Evolutionary conservation across 2,113 vertebrate species (phyloP), one percentile per base, ranked within the genome.

Genomic region (Gnathonemus longibarbis): DNA sequence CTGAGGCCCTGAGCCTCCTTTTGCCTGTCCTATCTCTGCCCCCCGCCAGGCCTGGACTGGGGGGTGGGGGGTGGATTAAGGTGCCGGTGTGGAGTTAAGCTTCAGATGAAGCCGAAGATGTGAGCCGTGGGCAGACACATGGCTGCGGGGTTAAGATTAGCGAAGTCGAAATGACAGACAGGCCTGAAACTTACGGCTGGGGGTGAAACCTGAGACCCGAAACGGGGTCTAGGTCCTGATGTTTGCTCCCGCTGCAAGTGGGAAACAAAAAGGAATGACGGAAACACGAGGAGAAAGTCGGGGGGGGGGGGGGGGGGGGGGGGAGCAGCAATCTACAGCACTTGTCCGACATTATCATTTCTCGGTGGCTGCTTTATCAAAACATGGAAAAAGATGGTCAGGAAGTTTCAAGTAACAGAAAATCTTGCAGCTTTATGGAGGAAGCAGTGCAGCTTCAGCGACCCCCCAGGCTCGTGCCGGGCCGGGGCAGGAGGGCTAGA

Each of bases 101-200:
- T 92, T 91, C 93, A 94, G 92, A 93, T 91, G 91, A 91, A 93
- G 91, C 91, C 66, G 62, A 91, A 94, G 92, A 94, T 90, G 89
- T 88, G 86, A 93, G 88, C 88, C 91, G 88, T 91, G 80, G 35
- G 58, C 91, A 52, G 21, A 27, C 48, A 58, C 17, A 35, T 42
- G 45, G 66, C 21, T 53, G 19, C 35, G 58, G 31, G 46, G 48
- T 85, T 90, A 87, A 90, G 90, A 83, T 90, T 89, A 90, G 84
- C 42, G 3, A 87, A 87, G 48, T 48, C 5, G 31, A 87, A 17
- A 87, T 27, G 48, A 35, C 17, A n/a, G 49, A 87, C 46, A 48
- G 45, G 46, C 45, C 83, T 27, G 24, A 48, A 85, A 42, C 35
- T 80, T 42, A 42, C 15, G 35, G 31, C 74, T 39, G 35, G 15